Evolutionary conservation across 2,888 invertebrate genomes (phyloP).

Genomic region (Pheosia gnoma): DNA sequence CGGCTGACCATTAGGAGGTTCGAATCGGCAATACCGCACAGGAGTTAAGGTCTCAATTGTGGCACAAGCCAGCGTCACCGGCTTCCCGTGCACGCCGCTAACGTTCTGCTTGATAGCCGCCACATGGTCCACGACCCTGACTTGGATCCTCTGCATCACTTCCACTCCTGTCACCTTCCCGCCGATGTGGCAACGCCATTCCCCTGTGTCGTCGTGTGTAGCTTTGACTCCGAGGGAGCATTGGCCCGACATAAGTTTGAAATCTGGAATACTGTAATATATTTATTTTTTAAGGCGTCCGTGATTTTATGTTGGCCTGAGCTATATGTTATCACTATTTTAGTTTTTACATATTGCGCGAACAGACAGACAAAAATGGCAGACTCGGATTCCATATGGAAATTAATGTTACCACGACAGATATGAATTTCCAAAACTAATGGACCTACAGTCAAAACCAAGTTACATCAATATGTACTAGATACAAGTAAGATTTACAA

Average conservation of each 20-base stretch:
- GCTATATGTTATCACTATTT: too few relatives aligned
- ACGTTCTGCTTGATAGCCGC: constrained; percentile 64
- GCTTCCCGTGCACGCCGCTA: constrained; percentile 55
- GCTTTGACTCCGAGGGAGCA: constrained; percentile 65
- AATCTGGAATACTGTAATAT: constrained; percentile 62
- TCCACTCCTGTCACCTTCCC: constrained; percentile 57
- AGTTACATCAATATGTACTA: too few relatives aligned
- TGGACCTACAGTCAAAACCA: too few relatives aligned
- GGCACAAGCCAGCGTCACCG: constrained; percentile 66
- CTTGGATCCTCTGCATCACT: constrained; percentile 56
- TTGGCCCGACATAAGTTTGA: constrained; percentile 61
- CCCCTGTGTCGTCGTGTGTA: constrained; percentile 60
- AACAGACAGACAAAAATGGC: too few relatives aligned
- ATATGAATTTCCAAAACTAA: too few relatives aligned
- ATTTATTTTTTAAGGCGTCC: too few relatives aligned
- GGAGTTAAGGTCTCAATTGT: constrained; percentile 63
- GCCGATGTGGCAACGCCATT: constrained; percentile 80
- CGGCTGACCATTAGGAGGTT: constrained; percentile 70
- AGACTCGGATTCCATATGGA: too few relatives aligned
- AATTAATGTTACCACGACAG: too few relatives aligned
- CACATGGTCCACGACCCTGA: constrained; percentile 63
- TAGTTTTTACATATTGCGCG: too few relatives aligned
- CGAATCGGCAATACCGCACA: constrained; percentile 78
- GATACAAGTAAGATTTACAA: too few relatives aligned
- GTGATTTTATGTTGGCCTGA: too few relatives aligned